Evolutionary conservation across 2,888 invertebrate species (phyloP).

Genomic region (Napeogenes inachia): DNA sequence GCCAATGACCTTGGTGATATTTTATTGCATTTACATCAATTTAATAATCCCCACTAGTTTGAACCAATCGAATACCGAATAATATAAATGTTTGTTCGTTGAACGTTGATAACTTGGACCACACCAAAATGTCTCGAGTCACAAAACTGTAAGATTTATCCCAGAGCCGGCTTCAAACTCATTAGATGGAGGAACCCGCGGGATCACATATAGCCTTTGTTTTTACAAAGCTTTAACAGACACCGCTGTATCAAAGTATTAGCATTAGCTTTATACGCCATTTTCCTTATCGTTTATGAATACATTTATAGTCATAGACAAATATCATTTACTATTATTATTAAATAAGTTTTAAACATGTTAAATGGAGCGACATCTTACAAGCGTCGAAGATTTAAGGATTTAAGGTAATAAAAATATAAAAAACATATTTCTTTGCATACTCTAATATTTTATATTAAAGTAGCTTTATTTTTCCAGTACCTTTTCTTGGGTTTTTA

Average conservation of each 20-base stretch:
- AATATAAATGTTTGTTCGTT: background rate
- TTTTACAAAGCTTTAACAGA: constrained; percentile 22
- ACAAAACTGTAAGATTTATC: constrained; percentile 63
- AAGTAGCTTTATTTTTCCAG: background rate
- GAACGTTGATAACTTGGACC: constrained; percentile 7
- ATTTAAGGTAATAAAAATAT: too few species aligned
- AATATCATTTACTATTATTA: too few species aligned
- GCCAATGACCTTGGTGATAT: too few species aligned
- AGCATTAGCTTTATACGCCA: constrained; percentile 5
- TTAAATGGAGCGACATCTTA: too few species aligned
- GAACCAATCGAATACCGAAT: too few species aligned
- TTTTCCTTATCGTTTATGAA: too few species aligned
- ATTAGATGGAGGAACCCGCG: constrained; percentile 54
- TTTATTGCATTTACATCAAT: too few species aligned
- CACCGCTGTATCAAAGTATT: constrained; percentile 18
- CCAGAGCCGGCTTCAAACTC: constrained; percentile 55
- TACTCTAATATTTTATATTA: too few species aligned
- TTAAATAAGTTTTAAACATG: too few species aligned
- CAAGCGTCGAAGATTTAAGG: background rate
- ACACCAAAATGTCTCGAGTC: constrained; percentile 42
- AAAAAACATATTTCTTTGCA: too few species aligned
- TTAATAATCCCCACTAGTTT: too few species aligned
- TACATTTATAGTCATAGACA: too few species aligned
- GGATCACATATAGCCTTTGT: constrained; percentile 45
- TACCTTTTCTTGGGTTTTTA: constrained; percentile 14